These are phyloP conservation scores for Isichthys henryi DNA, from an alignment of 2,113 vertebrate species.

Conservation along the genomic window DNA sequence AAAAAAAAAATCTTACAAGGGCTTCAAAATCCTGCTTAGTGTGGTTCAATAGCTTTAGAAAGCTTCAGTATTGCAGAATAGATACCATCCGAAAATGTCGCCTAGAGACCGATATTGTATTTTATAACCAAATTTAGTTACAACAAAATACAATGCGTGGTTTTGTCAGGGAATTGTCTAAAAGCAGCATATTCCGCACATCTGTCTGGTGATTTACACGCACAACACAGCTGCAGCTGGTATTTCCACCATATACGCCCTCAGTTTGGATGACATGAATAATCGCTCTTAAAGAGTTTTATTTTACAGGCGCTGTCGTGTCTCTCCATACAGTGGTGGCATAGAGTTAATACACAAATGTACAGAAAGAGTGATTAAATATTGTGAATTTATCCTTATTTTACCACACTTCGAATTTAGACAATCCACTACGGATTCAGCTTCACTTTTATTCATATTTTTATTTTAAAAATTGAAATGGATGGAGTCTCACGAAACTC, in stretches of 20 bases:
- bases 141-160: neutral
- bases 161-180: neutral
- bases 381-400: neutral
- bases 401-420: neutral
- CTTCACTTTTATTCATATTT: neutral
- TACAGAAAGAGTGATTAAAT: neutral
- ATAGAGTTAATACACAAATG: neutral
- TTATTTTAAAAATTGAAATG: neutral
- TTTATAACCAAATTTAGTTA: neutral
- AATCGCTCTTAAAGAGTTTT: neutral
- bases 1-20: neutral
- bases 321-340: neutral
- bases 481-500: neutral
- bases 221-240: neutral
- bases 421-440: neutral
- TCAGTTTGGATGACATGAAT: neutral
- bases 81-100: neutral
- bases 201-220: neutral
- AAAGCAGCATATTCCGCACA: neutral
- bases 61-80: neutral
- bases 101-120: neutral
- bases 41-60: neutral
- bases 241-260: neutral
- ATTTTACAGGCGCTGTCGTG: neutral
- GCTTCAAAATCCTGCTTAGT: neutral